Percentiles rank a stretch among this genome's conserved stretches.
phyloP scores from a whole-genome alignment of 2,113 vertebrate species.

The Heteronetta atricapilla region DNA sequence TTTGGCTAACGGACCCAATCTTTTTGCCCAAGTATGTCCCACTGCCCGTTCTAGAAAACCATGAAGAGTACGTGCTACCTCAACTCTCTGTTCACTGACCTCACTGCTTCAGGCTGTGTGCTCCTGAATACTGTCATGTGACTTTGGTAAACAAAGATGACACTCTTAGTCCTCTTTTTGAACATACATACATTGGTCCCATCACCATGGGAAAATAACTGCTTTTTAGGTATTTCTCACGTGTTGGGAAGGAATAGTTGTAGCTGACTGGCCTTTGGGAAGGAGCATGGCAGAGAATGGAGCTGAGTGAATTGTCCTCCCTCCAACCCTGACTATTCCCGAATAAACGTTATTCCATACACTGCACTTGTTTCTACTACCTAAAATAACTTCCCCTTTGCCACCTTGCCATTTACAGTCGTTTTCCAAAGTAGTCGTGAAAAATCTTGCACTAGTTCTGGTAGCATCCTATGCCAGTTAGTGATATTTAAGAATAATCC shows the following conservation, averaged over 20 bases:
- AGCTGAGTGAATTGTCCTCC: not conserved
- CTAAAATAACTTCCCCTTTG: not conserved
- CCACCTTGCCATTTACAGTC: not conserved
- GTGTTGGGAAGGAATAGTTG: not conserved
- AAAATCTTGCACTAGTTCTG: not conserved
- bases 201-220: not conserved
- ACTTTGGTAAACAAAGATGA: not conserved
- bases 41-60: not conserved
- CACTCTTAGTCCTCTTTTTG: not conserved
- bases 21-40: not conserved
- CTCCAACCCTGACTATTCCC: not conserved
- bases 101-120: not conserved
- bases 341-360: not conserved
- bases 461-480: not conserved
- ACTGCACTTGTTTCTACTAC: not conserved
- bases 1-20: fast-evolving
- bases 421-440: not conserved
- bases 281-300: not conserved
- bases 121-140: not conserved
- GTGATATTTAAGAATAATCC: not conserved
- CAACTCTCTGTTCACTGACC: not conserved
- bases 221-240: not conserved
- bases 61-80: fast-evolving
- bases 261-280: not conserved
- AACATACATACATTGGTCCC: not conserved